A percentile compares a stretch with the other conserved stretches of the same genome.
These are phyloP conservation scores for Anthrax anthrax DNA, from an alignment of 2,888 invertebrate genomes.

Conservation along the genomic window DNA sequence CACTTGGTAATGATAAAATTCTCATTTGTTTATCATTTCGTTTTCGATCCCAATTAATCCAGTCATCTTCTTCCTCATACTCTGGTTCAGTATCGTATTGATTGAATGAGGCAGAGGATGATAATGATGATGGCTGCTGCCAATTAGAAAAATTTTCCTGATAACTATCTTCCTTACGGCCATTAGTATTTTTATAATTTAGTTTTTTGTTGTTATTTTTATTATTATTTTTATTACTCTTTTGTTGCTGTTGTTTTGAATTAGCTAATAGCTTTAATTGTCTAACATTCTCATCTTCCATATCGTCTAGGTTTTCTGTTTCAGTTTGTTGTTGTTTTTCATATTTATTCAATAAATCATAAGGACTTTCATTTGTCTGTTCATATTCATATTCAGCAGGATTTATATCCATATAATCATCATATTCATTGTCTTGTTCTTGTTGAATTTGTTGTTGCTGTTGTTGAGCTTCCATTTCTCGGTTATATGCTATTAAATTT, in stretches of 20 bases:
- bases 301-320: conserved; percentile 16
- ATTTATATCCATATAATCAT: conserved; percentile 30
- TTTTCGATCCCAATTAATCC: conserved; percentile 36
- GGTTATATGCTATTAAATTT: conserved; percentile 48
- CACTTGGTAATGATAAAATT: conserved; percentile 4
- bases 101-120: conserved; percentile 3
- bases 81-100: conserved; percentile 17
- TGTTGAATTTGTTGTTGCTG: conserved; percentile 16
- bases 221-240: conserved; percentile 25
- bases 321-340: conserved; percentile 10
- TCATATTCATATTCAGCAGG: conserved; percentile 15
- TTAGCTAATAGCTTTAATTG: conserved; percentile 46
- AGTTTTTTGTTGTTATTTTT: background rate
- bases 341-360: conserved; percentile 11
- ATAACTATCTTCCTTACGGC: background rate
- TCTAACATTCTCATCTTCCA: conserved; percentile 50
- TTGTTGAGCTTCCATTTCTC: conserved; percentile 40
- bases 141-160: conserved; percentile 4
- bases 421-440: conserved; percentile 39
- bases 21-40: conserved; percentile 18
- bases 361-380: conserved; percentile 10
- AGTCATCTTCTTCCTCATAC: conserved; percentile 35
- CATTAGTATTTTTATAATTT: background rate
- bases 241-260: conserved; percentile 29
- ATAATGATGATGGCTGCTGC: conserved; percentile 7